Evolutionary conservation across 2,797 vertebrate genomes (phyloP), one percentile per base, ranked within the genome.

Genomic region (Tamandua tetradactyla): DNA sequence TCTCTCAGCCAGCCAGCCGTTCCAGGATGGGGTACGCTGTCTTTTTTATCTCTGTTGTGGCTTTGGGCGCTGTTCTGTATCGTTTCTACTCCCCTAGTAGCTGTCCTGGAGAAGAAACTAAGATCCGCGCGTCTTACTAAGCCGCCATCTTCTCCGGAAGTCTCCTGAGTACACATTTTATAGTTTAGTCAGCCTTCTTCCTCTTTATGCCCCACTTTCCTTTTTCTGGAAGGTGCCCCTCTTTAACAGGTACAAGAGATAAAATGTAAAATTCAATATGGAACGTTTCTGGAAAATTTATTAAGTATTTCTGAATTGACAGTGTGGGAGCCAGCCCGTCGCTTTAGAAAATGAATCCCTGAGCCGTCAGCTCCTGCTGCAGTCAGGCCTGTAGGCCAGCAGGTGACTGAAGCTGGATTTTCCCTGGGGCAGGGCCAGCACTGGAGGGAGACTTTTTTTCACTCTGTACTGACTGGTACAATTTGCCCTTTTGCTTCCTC

Each of bases 201-300:
- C 74, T 93, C 90, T 93, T n/a, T n/a, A n/a, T n/a, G n/a, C n/a
- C 30, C 86, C 37, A 61, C 81, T 84, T 79, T 89, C 27, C 30
- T 91, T 40, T 94, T 90, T 89, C 92, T 32, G 62, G 76, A 92
- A 72, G 13, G 42, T 49, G 84, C 80, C 27, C 55, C 52, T 79
- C 47, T 96, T 96, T 35, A 72, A 94, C 25, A 90, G 40, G 89
- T 35, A 79, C 0, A 3, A 91, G 49, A 95, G 55, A 20, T 0
- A n/a, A 76, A 30, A 80, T 44, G 25, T 76, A 87, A 79, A 93
- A 83, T 61, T 84, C 66, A 42, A 9, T 72, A 30, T 9, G 27
- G 57, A 27, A 35, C 2, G 2, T 89, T 84, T 76, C 84, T 78
- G 37, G 35, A 27, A 91, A 44, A 57, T 42, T n/a, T 80, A 35